Conservation (phyloP, 2,888 invertebrate genomes). For the Teinopalpus imperialis region DNA sequence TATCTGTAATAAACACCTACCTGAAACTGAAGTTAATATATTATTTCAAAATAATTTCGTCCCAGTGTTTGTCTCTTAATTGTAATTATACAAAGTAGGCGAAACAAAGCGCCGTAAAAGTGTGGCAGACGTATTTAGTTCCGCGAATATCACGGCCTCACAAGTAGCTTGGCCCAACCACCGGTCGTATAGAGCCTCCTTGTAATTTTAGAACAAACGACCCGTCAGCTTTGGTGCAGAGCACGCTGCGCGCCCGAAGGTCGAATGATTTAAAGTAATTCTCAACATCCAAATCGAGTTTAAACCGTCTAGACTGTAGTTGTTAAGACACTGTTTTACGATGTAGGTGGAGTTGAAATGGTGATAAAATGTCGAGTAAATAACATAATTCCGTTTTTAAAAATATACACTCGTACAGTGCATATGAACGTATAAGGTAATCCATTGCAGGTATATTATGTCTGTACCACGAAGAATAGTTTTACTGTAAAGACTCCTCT, state of each 20-base stretch:
- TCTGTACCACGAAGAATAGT: no score
- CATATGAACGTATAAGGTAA: no score
- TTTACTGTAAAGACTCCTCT: no score
- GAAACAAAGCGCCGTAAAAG: conserved; percentile 17
- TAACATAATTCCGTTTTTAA: no score
- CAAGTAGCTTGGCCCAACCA: conserved; percentile 4
- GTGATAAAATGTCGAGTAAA: no score
- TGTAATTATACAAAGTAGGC: conserved; percentile 9
- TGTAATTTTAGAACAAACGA: conserved; percentile 6
- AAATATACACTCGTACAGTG: no score
- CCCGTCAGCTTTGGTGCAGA: neutral
- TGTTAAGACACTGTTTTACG: neutral
- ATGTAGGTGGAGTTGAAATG: no score
- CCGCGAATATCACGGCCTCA: conserved; percentile 24
- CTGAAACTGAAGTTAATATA: no score
- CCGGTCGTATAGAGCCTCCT: conserved; percentile 4
- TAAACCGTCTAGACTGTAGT: conserved; percentile 6
- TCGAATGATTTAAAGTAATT: conserved; percentile 18
- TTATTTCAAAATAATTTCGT: no score
- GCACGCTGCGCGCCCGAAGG: conserved; percentile 9
- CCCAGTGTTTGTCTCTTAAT: neutral
- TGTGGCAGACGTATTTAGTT: conserved; percentile 22
- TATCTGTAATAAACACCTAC: no score
- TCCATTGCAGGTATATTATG: no score
- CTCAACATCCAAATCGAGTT: conserved; percentile 3